These are phyloP conservation scores for Bombycilla garrulus DNA, from an alignment of 2,113 vertebrate species.

Conservation along the genomic window DNA sequence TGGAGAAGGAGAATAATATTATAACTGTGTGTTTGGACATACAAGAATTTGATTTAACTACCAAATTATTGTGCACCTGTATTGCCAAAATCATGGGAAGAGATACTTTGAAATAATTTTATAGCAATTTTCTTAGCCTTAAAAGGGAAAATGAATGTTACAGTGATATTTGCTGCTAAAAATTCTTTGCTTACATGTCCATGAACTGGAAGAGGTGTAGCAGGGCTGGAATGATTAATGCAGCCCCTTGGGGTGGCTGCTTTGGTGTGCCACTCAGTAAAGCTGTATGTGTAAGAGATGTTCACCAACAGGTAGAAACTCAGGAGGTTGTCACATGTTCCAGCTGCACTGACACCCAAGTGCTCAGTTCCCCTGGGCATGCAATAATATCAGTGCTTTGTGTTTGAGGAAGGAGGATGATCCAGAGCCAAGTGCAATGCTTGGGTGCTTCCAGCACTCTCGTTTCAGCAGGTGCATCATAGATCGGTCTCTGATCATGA, in stretches of 20 bases:
- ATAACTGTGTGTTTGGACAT: neutral
- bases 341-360: neutral
- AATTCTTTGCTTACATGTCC: neutral
- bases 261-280: neutral
- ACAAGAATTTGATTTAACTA: neutral
- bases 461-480: neutral
- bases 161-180: neutral
- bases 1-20: neutral
- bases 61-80: neutral
- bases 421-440: neutral
- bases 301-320: neutral
- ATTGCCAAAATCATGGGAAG: neutral
- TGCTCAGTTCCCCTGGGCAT: rapidly evolving
- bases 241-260: neutral
- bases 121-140: neutral
- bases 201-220: neutral
- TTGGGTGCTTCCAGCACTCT: neutral
- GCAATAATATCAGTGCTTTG: rapidly evolving
- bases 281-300: neutral
- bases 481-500: neutral
- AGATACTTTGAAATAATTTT: neutral
- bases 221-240: neutral
- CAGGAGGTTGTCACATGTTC: rapidly evolving
- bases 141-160: neutral
- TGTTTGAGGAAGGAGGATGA: neutral